phyloP scores from a whole-genome alignment of 2,888 invertebrate genomes.

The Trissolcus japonicus region DNA sequence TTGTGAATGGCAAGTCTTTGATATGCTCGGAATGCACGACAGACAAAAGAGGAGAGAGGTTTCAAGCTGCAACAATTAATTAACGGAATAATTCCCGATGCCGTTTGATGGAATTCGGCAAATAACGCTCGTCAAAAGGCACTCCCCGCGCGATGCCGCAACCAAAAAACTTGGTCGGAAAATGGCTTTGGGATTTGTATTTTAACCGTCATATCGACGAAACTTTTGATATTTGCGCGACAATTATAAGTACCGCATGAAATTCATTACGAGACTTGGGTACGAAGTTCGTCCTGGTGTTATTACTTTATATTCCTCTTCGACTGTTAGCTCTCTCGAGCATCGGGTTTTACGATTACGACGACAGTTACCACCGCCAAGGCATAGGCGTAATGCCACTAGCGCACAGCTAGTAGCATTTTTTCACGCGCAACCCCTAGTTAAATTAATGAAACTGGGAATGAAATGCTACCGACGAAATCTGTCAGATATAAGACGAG shows the following conservation, averaged over 20 bases:
- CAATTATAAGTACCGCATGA: conserved; percentile 25
- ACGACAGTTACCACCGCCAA: conserved; percentile 16
- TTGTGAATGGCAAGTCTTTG: conserved; percentile 58
- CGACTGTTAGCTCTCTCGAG: conserved; percentile 30
- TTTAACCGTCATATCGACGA: not conserved
- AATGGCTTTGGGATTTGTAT: conserved; percentile 12
- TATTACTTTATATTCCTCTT: conserved; percentile 42
- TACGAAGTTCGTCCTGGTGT: conserved; percentile 32
- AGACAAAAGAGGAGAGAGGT: conserved; percentile 45
- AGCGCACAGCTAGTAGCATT: conserved; percentile 10
- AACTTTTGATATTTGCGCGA: conserved; percentile 1
- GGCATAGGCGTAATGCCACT: not conserved
- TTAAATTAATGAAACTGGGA: conserved; percentile 41
- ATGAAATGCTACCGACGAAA: conserved; percentile 22
- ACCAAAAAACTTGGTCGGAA: not conserved
- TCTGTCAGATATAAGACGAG: conserved; percentile 41
- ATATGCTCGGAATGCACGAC: conserved; percentile 53
- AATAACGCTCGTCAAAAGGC: too few species aligned
- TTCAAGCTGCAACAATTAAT: conserved; percentile 55
- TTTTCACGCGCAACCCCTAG: conserved; percentile 13
- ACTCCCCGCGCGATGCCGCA: too few species aligned
- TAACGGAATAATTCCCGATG: conserved; percentile 50
- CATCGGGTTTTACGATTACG: conserved; percentile 44
- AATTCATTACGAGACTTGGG: conserved; percentile 33
- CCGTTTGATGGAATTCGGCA: conserved; percentile 36